A percentile compares a stretch with the other conserved stretches of the same genome.
Conservation (phyloP, 1,140 invertebrate species). For the Oryzaephilus surinamensis region DNA sequence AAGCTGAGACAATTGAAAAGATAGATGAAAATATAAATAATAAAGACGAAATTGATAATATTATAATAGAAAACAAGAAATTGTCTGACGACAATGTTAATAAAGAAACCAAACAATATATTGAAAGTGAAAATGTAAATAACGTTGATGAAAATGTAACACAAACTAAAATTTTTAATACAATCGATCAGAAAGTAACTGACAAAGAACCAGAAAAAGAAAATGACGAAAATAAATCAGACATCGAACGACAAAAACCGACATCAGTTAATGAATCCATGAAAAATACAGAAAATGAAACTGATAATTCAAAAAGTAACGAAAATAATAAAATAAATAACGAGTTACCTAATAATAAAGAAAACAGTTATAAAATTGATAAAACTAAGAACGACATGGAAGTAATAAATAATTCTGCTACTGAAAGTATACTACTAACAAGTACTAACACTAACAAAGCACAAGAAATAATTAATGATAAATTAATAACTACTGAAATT, state of each 20-base stretch:
- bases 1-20: neutral
- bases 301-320: neutral
- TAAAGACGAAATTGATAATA: neutral
- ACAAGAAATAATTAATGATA: too few species aligned
- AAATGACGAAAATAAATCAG: neutral
- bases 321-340: neutral
- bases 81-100: constrained; percentile 1
- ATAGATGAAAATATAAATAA: neutral
- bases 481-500: too few species aligned
- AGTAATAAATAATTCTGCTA: neutral
- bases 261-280: too few species aligned
- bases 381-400: neutral
- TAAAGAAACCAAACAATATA: too few species aligned
- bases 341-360: neutral
- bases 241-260: too few species aligned
- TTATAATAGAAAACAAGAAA: neutral
- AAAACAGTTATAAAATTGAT: neutral
- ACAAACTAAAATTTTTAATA: too few species aligned
- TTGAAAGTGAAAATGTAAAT: too few species aligned
- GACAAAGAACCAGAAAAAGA: neutral
- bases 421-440: neutral
- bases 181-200: too few species aligned
- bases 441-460: too few species aligned
- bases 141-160: too few species aligned
- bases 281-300: constrained; percentile 1